Base-by-base conservation (phyloP, 2,113 vertebrate genomes). In the Elachura formosa region DNA sequence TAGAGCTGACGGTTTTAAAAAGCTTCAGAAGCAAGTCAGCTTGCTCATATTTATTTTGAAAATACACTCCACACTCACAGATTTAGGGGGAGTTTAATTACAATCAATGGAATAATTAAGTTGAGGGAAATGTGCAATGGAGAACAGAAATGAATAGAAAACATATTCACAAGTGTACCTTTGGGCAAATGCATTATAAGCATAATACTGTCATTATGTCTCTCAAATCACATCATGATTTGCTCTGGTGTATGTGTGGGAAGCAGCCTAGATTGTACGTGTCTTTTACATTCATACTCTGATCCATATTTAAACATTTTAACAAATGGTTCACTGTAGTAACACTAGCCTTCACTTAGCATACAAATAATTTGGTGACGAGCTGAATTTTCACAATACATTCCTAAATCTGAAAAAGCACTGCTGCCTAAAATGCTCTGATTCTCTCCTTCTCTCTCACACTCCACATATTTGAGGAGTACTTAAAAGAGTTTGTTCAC, bases 21-120 rank as follows among this genome's bases (percentile, higher is more conserved):
- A 80, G 46, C 55, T 91, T 94, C 81, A 59, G 84, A 90, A 90
- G 33, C 61, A 59, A 93, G 94, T 87, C 93, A 78, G 85, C 68
- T 87, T 84, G 66, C 72, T 95, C 89, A 28, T 80, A 92, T 94
- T 95, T 96, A 89, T 95, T 97, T 97, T 91, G 68, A 97, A 95
- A 97, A 96, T 90, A 77, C 84, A 92, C 59, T 94, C 78, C 88
- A 86, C 64, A 91, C 46, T 95, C 78, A 73, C 71, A 90, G 74
- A 87, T 80, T 96, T 97, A 96, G 85, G 95, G 64, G 54, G 90
- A 95, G 75, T 90, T 94, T 97, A 97, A 97, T 97, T 96, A 95
- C 91, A 97, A 96, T 97, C 97, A 96, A 48, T 92, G 91, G 93
- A 95, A 96, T 96, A 97, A 97, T 97, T 97, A 97, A 89, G 82